Conservation (phyloP, 2,797 vertebrate genomes). For the Myotis vivesi region DNA sequence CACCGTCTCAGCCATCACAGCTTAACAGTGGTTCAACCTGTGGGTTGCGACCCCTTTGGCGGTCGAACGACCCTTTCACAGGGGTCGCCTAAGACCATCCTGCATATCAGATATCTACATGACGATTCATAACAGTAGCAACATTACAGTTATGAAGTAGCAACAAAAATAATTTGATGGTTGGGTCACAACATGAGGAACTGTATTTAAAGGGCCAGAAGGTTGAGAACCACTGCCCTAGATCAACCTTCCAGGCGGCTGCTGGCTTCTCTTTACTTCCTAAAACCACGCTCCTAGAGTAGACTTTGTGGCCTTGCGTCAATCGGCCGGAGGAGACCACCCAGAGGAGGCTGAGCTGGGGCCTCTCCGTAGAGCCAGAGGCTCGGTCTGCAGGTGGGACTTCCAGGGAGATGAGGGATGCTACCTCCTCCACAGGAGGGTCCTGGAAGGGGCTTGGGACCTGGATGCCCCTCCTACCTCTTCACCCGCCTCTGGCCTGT, state of each 20-base stretch:
- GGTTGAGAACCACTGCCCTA: too few species aligned
- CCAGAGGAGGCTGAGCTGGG: not conserved
- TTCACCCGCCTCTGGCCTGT: not conserved
- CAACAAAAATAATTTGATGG: too few species aligned
- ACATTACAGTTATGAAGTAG: too few species aligned
- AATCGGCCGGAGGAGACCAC: not conserved
- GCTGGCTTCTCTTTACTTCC: not conserved
- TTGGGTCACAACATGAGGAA: too few species aligned
- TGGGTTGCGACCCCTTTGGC: too few species aligned
- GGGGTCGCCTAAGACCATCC: too few species aligned
- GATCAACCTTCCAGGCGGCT: not conserved
- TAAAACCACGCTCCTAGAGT: not conserved
- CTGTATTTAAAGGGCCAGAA: too few species aligned
- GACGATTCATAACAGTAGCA: too few species aligned
- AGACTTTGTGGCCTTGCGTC: not conserved
- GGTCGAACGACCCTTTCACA: too few species aligned
- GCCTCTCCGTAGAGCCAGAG: not conserved
- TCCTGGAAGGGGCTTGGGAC: not conserved
- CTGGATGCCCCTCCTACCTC: not conserved
- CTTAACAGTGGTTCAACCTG: not conserved
- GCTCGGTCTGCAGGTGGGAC: not conserved
- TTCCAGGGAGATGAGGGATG: not conserved
- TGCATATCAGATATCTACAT: too few species aligned
- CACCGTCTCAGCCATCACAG: not conserved
- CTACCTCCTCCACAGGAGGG: not conserved